Evolutionary conservation across 2,797 vertebrate species (phyloP).

Genomic region (Danio albolineatus): DNA sequence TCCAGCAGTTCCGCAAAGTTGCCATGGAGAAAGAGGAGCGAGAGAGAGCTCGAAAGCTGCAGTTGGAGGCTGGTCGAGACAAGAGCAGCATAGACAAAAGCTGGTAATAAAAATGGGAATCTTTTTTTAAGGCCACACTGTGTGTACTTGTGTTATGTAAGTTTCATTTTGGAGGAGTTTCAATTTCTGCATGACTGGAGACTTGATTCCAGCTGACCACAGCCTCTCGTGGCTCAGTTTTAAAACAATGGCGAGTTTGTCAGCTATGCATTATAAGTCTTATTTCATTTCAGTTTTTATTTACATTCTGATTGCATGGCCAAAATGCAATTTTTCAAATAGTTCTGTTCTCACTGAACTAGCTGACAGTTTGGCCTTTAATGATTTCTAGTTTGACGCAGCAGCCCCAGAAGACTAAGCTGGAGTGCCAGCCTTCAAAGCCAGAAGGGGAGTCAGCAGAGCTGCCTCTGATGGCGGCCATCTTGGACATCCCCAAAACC

Average conservation of each 20-base stretch:
- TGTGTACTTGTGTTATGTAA: background rate
- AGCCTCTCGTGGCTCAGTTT: background rate
- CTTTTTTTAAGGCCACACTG: background rate
- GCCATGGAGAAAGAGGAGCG: conserved; percentile 85
- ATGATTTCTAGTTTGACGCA: conserved; percentile 46
- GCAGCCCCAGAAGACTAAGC: conserved; percentile 47
- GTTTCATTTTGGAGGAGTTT: background rate
- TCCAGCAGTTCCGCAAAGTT: conserved; percentile 87
- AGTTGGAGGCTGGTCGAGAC: conserved; percentile 66
- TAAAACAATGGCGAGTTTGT: background rate
- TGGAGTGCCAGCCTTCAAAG: conserved; percentile 50
- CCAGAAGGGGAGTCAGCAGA: conserved; percentile 64
- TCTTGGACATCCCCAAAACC: conserved; percentile 59
- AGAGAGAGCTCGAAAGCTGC: conserved; percentile 76
- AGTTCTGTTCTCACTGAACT: conserved; percentile 4
- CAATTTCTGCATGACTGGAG: conserved; percentile 2
- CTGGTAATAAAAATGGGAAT: conserved; percentile 72
- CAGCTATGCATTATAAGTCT: background rate
- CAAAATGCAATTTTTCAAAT: background rate
- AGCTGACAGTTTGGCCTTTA: conserved; percentile 42
- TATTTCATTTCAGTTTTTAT: conserved; percentile 18
- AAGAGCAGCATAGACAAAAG: conserved; percentile 67
- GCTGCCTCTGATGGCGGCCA: conserved; percentile 59
- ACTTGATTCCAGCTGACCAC: conserved; percentile 20
- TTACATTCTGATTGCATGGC: background rate